Conservation (phyloP, 2,113 vertebrate species). For the Xiphias gladius region DNA sequence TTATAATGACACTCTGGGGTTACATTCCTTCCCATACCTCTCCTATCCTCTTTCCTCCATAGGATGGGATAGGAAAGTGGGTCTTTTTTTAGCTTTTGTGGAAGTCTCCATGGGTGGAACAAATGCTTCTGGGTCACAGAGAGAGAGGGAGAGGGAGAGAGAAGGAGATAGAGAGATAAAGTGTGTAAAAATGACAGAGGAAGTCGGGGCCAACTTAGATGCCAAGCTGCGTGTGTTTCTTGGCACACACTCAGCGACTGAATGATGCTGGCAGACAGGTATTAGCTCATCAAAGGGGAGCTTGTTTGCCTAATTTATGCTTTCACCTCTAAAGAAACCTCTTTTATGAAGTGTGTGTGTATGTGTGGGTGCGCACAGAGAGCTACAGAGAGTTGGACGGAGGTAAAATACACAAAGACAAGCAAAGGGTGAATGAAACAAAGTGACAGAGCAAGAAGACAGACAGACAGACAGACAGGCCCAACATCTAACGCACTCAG, state of each 20-base stretch:
- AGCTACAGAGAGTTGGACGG: constrained; percentile 2
- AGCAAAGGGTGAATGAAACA: constrained; percentile 7
- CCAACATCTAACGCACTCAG: background rate
- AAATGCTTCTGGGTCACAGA: constrained; percentile 78
- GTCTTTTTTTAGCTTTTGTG: constrained; percentile 75
- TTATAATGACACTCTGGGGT: constrained; percentile 63
- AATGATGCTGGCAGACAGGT: constrained; percentile 63
- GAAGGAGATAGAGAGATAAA: constrained; percentile 28
- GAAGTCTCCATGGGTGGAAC: constrained; percentile 71
- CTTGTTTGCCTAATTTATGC: constrained; percentile 50
- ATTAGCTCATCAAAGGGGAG: constrained; percentile 61
- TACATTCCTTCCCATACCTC: constrained; percentile 48
- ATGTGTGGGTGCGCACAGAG: background rate
- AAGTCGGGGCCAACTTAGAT: constrained; percentile 62
- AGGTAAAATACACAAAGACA: background rate
- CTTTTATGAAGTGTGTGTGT: background rate
- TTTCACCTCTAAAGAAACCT: constrained; percentile 26
- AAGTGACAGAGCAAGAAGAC: background rate
- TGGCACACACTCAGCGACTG: constrained; percentile 32
- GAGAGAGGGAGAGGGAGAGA: constrained; percentile 28
- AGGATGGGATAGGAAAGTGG: constrained; percentile 58
- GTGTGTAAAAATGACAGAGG: constrained; percentile 52
- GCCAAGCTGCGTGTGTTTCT: constrained; percentile 51
- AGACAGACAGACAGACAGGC: background rate
- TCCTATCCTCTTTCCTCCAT: constrained; percentile 56